These are phyloP conservation scores for Limenitis arthemis DNA, from an alignment of 2,888 invertebrate species.

Conservation along the genomic window DNA sequence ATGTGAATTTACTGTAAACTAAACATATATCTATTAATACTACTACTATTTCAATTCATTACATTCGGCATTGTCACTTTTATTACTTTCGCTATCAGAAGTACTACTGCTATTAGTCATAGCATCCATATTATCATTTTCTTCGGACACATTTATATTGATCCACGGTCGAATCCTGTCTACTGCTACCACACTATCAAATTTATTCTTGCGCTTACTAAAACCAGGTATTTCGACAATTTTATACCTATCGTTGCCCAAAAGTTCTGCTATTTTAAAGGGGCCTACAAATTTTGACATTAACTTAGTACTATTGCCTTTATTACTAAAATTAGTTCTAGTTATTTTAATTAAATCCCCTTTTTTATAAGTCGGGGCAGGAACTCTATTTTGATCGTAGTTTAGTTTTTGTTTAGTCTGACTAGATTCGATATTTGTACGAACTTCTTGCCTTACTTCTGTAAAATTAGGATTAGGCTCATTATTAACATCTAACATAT, in stretches of 20 bases:
- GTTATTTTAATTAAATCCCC: slow-evolving; percentile 2
- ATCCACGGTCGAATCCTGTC: slow-evolving; percentile 4
- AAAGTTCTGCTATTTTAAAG: background rate
- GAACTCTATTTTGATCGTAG: background rate
- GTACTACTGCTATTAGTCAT: too few species aligned
- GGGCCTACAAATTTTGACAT: slow-evolving; percentile 5
- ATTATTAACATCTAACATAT: background rate
- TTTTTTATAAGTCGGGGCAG: background rate
- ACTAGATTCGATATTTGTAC: background rate
- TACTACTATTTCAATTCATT: too few species aligned
- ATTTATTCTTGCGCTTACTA: background rate
- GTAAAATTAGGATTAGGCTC: background rate
- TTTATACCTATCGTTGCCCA: slow-evolving; percentile 2
- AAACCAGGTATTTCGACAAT: background rate
- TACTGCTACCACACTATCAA: slow-evolving; percentile 1
- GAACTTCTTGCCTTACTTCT: background rate
- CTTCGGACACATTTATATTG: background rate
- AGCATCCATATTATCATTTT: too few species aligned
- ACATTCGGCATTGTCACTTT: too few species aligned
- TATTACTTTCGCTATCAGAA: background rate
- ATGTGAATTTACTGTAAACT: too few species aligned
- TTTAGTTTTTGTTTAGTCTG: background rate
- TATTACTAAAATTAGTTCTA: background rate
- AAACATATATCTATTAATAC: too few species aligned
- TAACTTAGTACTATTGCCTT: slow-evolving; percentile 1